Evolutionary conservation across 2,797 vertebrate genomes (phyloP), one percentile per base, ranked within the genome.

Genomic region (Sebastes matsubarae): DNA sequence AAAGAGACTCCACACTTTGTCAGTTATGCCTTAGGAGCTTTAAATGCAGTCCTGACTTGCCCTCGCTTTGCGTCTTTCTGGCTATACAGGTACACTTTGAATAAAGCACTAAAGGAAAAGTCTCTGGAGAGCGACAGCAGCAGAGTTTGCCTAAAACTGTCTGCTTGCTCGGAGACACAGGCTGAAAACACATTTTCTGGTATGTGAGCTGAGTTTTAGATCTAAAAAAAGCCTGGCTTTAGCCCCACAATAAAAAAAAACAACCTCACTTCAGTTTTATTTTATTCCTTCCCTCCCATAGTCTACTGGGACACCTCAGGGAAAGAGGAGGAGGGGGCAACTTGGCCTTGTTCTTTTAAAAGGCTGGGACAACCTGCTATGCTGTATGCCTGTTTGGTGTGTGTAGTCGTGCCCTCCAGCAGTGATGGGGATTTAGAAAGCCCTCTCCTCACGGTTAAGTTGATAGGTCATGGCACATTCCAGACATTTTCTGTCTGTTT

Each of bases 401-500:
- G 66, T 80, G 72, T n/a, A 80, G 82, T 12, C 3, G 6, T 80
- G 81, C 83, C 93, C 89, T 90, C 82, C 85, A 88, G 92, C 83
- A 82, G 80, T 5, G 58, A 65, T 24, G 18, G 65, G 78, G 81
- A 66, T 84, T 90, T 88, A 75, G 72, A 84, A 88, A 82, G 81
- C 80, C 80, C 83, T 91, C 79, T 91, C 81, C 88, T 91, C 88
- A 79, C 63, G 76, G 76, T 91, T 72, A 87, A 84, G 89, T 89
- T 88, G 90, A 92, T 74, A 92, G 89, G 89, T 91, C 87, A 87
- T 57, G 67, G 86, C 84, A 83, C 93, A 95, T 95, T 94, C 94
- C 93, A 87, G 77, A 90, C 89, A 94, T 93, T 92, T 93, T 93
- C 90, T 75, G 72, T 82, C 68, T 91, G 89, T 93, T 93, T 93